Evolutionary conservation across 2,113 vertebrate genomes (phyloP), one percentile per base, ranked within the genome.

Genomic region (Sigmodon hispidus): DNA sequence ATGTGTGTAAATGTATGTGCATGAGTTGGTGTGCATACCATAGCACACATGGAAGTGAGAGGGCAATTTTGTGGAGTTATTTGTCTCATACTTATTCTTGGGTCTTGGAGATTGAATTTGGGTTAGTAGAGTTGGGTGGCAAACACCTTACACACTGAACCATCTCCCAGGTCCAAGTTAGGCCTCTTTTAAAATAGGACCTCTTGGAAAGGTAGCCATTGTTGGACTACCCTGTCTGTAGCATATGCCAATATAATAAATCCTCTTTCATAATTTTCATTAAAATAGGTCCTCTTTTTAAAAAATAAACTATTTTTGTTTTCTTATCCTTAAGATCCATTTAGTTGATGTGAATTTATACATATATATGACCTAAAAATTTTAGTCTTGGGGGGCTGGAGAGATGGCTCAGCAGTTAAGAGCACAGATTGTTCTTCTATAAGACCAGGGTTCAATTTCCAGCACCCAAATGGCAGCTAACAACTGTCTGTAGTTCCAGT

Each of bases 281-380:
- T 89, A 59, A 63, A 94, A 72, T 72, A 87, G 13, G 34, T 8
- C 75, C 31, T 94, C 4, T 86, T 83, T 86, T 73, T 61, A 10
- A 36, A 70, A 31, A 86, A 52, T 63, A 59, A 57, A 63, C 17
- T 81, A 40, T 34, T 43, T 81, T 24, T 89, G 86, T 81, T 31
- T 17, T 86, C 24, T 94, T 31, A 73, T 3, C 45, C 5, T 19
- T 19, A 21, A n/a, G 89, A 70, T 63, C 83, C 76, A 92, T 93
- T 94, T 89, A 87, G 92, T 89, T 95, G 85, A 94, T 57, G n/a
- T n/a, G n/a, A n/a, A n/a, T 75, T 55, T 77, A 34, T 34, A 34
- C 31, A 34, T 9, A 19, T 34, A 26, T 45, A 72, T 45, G 5
- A n/a, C n/a, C n/a, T n/a, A n/a, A n/a, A n/a, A n/a, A n/a, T n/a